Conservation (phyloP, 2,113 vertebrate species). For the Cyprinodon brontotheroides region DNA sequence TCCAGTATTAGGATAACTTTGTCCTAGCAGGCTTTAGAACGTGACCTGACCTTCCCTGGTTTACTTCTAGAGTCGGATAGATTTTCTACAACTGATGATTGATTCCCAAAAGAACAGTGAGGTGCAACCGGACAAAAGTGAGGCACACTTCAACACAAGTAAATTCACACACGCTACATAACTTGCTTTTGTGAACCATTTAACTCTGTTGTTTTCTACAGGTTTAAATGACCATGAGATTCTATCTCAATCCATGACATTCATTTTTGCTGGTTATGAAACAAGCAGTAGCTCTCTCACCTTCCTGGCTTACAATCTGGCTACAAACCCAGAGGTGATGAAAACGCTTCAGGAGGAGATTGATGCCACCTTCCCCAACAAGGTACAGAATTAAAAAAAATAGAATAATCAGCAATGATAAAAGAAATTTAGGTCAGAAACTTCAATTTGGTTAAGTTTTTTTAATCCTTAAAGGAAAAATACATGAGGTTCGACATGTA, state of each 20-base stretch:
- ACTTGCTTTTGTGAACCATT: not conserved
- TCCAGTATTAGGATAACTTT: not conserved
- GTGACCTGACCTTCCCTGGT: conserved; percentile 1
- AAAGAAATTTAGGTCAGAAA: not conserved
- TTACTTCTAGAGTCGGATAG: conserved; percentile 73
- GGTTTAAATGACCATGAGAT: conserved; percentile 85
- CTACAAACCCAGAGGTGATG: conserved; percentile 79
- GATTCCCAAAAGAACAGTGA: conserved; percentile 71
- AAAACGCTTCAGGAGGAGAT: conserved; percentile 81
- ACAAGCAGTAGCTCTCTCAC: conserved; percentile 80
- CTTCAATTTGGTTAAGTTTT: too few relatives aligned
- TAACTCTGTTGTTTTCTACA: conserved; percentile 43
- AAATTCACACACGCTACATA: not conserved
- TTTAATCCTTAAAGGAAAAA: too few relatives aligned
- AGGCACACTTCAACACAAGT: not conserved
- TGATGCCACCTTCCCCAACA: conserved; percentile 77
- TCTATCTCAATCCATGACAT: conserved; percentile 82
- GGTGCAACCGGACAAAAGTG: conserved; percentile 63
- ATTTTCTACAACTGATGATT: conserved; percentile 86
- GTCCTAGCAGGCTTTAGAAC: not conserved
- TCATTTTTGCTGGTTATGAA: conserved; percentile 86
- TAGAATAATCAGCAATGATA: not conserved
- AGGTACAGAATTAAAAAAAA: conserved; percentile 64
- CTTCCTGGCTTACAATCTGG: conserved; percentile 81
- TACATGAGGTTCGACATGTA: too few relatives aligned